phyloP scores from a whole-genome alignment of 1,140 invertebrate species.

The Drosophila oshimai region DNA sequence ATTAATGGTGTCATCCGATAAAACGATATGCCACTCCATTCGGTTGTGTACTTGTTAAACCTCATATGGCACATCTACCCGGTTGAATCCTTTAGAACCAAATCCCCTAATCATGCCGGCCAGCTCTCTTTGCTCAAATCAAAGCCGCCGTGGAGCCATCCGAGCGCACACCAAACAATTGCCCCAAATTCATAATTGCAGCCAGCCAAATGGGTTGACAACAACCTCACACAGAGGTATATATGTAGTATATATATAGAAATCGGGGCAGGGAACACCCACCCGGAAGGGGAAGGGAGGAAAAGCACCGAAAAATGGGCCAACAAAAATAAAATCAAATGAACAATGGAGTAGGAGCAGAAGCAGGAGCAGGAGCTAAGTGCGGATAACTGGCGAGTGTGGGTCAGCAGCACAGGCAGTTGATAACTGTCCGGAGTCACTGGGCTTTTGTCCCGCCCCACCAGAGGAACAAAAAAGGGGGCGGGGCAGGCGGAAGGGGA shows the following conservation, averaged over 20 bases:
- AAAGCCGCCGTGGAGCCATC: conserved; percentile 38
- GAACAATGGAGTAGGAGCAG: conserved; percentile 41
- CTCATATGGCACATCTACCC: neutral
- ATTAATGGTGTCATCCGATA: conserved; percentile 14
- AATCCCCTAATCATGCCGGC: conserved; percentile 8
- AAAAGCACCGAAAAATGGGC: conserved; percentile 41
- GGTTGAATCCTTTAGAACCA: neutral
- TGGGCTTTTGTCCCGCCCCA: conserved; percentile 1
- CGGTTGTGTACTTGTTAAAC: neutral
- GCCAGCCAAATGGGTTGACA: conserved; percentile 43
- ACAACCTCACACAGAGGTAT: conserved; percentile 8
- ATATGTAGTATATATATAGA: neutral
- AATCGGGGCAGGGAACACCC: conserved; percentile 4
- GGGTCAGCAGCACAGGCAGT: conserved; percentile 32
- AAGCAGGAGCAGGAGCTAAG: neutral
- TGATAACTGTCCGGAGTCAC: conserved; percentile 39
- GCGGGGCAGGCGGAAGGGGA: neutral
- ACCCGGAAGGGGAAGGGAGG: neutral
- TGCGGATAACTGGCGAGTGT: conserved; percentile 32
- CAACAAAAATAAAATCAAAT: conserved; percentile 49
- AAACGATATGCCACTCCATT: conserved; percentile 9
- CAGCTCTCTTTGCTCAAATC: conserved; percentile 38
- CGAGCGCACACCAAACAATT: conserved; percentile 55
- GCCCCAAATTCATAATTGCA: conserved; percentile 75
- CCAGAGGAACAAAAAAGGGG: neutral